phyloP scores from a whole-genome alignment of 2,113 vertebrate species.

The Sorex araneus region DNA sequence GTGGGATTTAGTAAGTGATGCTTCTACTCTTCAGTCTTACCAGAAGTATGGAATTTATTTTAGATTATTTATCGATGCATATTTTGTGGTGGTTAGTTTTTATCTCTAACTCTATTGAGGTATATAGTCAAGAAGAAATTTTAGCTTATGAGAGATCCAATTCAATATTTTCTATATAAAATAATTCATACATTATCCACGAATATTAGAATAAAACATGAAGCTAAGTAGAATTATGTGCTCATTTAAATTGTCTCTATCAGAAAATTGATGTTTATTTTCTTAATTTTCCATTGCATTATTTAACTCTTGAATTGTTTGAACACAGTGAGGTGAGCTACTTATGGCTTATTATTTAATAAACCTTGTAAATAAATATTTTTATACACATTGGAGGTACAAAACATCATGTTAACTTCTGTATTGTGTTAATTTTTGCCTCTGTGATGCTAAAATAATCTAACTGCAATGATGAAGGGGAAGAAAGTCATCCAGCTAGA shows the following conservation, averaged over 20 bases:
- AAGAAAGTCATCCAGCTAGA: background rate
- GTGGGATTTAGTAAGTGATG: constrained; percentile 32
- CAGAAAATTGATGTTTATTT: background rate
- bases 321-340: background rate
- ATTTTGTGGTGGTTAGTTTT: constrained; percentile 12
- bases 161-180: background rate
- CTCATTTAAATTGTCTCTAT: background rate
- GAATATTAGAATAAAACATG: background rate
- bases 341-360: constrained; percentile 5
- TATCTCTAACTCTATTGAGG: background rate
- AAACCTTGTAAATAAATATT: background rate
- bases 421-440: background rate
- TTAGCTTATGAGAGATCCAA: constrained; percentile 5
- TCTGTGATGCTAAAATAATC: background rate
- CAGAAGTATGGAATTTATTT: constrained; percentile 19
- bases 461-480: background rate
- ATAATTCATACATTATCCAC: background rate
- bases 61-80: background rate
- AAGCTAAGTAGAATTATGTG: background rate
- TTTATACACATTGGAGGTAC: background rate
- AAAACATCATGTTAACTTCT: background rate
- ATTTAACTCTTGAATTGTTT: background rate
- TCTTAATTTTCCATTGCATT: background rate
- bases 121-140: constrained; percentile 7
- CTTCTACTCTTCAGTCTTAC: background rate